These are phyloP conservation scores for Exaiptasia diaphana DNA, from an alignment of 64 coral and sea anemone genomes.

Conservation along the genomic window DNA sequence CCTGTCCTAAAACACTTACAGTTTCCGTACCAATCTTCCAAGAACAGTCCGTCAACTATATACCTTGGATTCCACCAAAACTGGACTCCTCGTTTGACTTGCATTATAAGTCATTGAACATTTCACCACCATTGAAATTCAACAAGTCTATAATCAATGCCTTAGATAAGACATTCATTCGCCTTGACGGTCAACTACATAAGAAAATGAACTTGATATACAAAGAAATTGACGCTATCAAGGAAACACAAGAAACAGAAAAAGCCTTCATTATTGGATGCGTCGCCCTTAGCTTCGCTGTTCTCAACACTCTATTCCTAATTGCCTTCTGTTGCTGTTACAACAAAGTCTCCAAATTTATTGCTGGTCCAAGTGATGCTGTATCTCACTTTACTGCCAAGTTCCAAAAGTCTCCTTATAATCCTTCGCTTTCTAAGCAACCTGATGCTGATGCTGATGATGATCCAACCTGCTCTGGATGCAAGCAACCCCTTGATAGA, in stretches of 20 bases:
- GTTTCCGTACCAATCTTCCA: constrained; percentile 14
- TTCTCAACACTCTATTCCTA: background rate
- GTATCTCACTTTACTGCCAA: too few species aligned
- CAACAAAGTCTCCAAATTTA: too few species aligned
- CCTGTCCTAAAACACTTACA: constrained; percentile 1
- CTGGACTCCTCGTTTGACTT: background rate
- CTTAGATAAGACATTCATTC: constrained; percentile 12
- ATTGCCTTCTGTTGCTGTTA: background rate
- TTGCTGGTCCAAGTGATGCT: too few species aligned
- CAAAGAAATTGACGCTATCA: background rate
- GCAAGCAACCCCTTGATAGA: too few species aligned
- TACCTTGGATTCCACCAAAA: background rate
- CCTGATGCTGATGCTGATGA: too few species aligned
- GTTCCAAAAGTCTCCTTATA: too few species aligned
- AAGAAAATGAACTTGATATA: background rate
- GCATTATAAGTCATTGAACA: constrained; percentile 18
- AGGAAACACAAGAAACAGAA: background rate
- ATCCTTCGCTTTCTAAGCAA: too few species aligned
- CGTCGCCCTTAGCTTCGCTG: background rate
- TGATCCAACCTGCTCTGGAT: too few species aligned
- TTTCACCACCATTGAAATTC: background rate
- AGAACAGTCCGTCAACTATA: background rate
- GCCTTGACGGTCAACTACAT: background rate
- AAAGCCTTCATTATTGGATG: background rate
- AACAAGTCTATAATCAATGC: constrained; percentile 7